A percentile compares a stretch with the other conserved stretches of the same genome.
phyloP scores from a whole-genome alignment of 1,140 invertebrate genomes.

The Tetragonula clypearis region DNA sequence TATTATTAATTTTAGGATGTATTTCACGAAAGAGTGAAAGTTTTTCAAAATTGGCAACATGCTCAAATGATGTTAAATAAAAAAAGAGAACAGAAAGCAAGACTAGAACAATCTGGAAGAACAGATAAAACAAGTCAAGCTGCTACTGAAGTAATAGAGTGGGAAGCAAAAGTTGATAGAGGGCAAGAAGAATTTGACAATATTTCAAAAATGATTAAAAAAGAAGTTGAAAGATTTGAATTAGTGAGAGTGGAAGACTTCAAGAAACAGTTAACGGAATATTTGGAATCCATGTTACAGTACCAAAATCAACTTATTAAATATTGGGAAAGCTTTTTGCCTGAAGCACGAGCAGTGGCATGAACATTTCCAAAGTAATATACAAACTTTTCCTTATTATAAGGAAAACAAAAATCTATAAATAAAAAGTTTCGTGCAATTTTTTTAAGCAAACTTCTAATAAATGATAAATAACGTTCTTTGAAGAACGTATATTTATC shows the following conservation, averaged over 20 bases:
- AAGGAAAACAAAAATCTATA: slow-evolving; percentile 36
- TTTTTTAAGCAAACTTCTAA: slow-evolving; percentile 30
- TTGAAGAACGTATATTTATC: slow-evolving; percentile 13
- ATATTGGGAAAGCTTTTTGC: slow-evolving; percentile 97
- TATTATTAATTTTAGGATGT: slow-evolving; percentile 87
- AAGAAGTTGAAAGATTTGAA: slow-evolving; percentile 97
- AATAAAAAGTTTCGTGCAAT: slow-evolving; percentile 34
- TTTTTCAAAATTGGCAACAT: slow-evolving; percentile 99
- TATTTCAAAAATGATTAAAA: slow-evolving; percentile 97
- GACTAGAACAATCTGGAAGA: slow-evolving; percentile 93
- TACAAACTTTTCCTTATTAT: slow-evolving; percentile 34
- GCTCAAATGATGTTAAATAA: slow-evolving; percentile 96
- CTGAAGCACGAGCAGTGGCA: slow-evolving; percentile 94
- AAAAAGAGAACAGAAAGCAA: slow-evolving; percentile 96
- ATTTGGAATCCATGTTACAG: slow-evolving; percentile 96
- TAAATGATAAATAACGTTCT: slow-evolving; percentile 25
- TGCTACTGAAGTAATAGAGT: slow-evolving; percentile 95
- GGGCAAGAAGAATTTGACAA: slow-evolving; percentile 98
- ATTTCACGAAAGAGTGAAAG: slow-evolving; percentile 98
- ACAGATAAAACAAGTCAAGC: slow-evolving; percentile 95
- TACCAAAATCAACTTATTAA: slow-evolving; percentile 98
- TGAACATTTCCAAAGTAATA: slow-evolving; percentile 78
- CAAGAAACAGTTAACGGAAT: slow-evolving; percentile 93
- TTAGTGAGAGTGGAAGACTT: slow-evolving; percentile 94
- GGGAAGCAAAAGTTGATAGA: slow-evolving; percentile 97